Conservation (phyloP, 2,797 vertebrate species). For the Melanotaenia maccullochi region DNA sequence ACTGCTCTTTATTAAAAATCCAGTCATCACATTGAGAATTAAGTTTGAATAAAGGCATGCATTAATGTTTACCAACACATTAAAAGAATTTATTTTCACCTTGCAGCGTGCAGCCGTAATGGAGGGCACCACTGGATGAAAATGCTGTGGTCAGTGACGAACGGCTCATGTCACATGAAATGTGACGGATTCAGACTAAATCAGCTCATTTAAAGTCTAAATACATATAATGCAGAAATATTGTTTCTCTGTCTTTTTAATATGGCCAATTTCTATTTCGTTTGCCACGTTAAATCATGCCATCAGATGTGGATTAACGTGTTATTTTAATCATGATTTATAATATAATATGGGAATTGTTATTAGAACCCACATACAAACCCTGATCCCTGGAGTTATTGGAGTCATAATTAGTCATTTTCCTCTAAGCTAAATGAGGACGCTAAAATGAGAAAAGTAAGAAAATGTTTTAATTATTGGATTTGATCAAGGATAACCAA, state of each 20-base stretch:
- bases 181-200: conserved; percentile 27
- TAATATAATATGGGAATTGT: not conserved
- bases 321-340: not conserved
- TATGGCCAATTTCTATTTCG: no score
- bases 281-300: no score
- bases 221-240: conserved; percentile 13
- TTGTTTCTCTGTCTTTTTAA: not conserved
- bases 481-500: not conserved
- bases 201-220: conserved; percentile 14
- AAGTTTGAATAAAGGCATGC: conserved; percentile 22
- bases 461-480: not conserved
- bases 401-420: not conserved
- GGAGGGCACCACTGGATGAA: conserved; percentile 14
- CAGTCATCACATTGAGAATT: conserved; percentile 47
- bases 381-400: not conserved
- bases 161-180: conserved; percentile 39
- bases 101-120: conserved; percentile 6
- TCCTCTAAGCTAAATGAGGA: not conserved
- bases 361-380: not conserved
- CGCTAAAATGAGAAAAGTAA: not conserved
- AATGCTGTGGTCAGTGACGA: conserved; percentile 24
- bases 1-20: conserved; percentile 51
- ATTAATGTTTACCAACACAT: conserved; percentile 21
- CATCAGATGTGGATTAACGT: no score
- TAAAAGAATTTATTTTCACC: conserved; percentile 13